Evolutionary conservation across 2,888 invertebrate genomes (phyloP).

Genomic region (Leucoptera coffeella): DNA sequence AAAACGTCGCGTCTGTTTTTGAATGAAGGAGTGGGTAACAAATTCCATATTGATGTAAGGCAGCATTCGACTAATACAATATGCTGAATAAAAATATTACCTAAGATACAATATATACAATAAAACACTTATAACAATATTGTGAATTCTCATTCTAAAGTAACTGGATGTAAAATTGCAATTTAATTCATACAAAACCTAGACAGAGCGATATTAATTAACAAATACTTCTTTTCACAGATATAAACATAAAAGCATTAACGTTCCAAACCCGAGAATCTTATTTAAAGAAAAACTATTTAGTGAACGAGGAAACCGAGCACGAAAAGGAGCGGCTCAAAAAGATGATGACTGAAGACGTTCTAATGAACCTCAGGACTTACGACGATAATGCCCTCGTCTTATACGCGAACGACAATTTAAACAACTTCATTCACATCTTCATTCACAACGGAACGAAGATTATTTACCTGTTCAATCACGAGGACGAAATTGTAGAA

Average conservation of each 20-base stretch:
- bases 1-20: no score
- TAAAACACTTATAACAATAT: no score
- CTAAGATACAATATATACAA: no score
- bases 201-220: no score
- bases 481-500: conserved; percentile 72
- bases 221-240: no score
- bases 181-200: no score
- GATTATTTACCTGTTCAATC: conserved; percentile 81
- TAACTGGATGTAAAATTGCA: no score
- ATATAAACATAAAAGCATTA: conserved; percentile 83
- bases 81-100: no score
- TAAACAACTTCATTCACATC: conserved; percentile 89
- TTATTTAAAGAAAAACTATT: conserved; percentile 74
- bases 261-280: conserved; percentile 80
- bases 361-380: conserved; percentile 85
- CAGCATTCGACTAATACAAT: no score
- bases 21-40: no score
- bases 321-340: conserved; percentile 59
- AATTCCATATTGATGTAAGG: no score
- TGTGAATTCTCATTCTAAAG: no score
- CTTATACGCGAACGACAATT: conserved; percentile 85
- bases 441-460: conserved; percentile 74
- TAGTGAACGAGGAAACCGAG: conserved; percentile 58
- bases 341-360: conserved; percentile 71
- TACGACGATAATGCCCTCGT: conserved; percentile 77